Percentiles rank a stretch among this genome's conserved stretches.
Conservation (phyloP, 2,888 invertebrate genomes). For the Rhingia campestris region DNA sequence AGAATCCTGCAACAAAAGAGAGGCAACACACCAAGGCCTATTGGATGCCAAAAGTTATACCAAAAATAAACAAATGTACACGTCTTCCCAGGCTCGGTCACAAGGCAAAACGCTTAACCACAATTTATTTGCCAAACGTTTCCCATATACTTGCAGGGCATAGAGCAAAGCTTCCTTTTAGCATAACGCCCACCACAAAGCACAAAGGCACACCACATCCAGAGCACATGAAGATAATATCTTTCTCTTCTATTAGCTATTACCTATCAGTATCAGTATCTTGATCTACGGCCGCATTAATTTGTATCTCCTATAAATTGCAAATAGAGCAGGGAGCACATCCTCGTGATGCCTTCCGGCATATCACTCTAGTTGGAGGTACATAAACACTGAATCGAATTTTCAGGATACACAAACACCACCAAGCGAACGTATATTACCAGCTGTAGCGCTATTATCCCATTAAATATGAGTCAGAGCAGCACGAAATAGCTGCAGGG, state of each 20-base stretch:
- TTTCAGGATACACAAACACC: constrained; percentile 20
- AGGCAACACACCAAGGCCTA: background rate
- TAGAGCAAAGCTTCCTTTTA: constrained; percentile 2
- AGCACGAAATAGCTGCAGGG: constrained; percentile 20
- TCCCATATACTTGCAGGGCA: background rate
- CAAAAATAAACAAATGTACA: constrained; percentile 1
- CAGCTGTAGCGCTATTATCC: constrained; percentile 47
- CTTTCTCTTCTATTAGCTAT: constrained; percentile 62
- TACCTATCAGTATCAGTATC: constrained; percentile 65
- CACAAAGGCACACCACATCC: background rate
- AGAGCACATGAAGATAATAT: constrained; percentile 47
- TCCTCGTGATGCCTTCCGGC: constrained; percentile 62
- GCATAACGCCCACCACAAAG: background rate
- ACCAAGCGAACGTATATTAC: constrained; percentile 32
- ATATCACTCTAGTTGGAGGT: constrained; percentile 34
- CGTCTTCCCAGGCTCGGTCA: background rate
- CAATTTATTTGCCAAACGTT: constrained; percentile 44
- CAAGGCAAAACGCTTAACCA: constrained; percentile 20
- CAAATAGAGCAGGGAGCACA: constrained; percentile 47
- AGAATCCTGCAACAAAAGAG: background rate
- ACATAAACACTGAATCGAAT: constrained; percentile 36
- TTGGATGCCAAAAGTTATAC: constrained; percentile 28
- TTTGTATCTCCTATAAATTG: constrained; percentile 62
- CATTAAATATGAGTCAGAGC: constrained; percentile 63
- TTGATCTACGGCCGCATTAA: constrained; percentile 69